phyloP scores from a whole-genome alignment of 1,140 invertebrate genomes.

The Ips typographus region DNA sequence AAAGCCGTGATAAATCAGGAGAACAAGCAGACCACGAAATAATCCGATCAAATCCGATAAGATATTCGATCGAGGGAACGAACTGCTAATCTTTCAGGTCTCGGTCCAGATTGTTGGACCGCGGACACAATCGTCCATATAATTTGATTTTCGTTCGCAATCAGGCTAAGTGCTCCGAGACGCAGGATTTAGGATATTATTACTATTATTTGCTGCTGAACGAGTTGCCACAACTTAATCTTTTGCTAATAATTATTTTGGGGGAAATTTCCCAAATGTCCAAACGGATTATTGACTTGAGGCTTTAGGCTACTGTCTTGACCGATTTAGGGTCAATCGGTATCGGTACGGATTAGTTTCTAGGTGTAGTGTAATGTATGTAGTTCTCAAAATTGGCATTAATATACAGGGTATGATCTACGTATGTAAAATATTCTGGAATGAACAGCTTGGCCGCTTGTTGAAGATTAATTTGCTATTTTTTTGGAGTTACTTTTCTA shows the following conservation, averaged over 20 bases:
- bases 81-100: constrained; percentile 32
- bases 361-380: too few species aligned
- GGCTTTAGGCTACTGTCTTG: too few species aligned
- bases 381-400: too few species aligned
- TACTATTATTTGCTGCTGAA: background rate
- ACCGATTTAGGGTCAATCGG: too few species aligned
- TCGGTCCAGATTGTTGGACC: constrained; percentile 23
- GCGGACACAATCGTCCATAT: constrained; percentile 31
- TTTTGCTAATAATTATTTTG: constrained; percentile 25
- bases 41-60: constrained; percentile 26
- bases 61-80: constrained; percentile 17
- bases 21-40: constrained; percentile 9
- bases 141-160: constrained; percentile 37
- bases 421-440: too few species aligned
- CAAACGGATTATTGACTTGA: background rate
- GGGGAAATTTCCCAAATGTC: background rate
- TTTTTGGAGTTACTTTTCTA: too few species aligned
- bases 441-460: too few species aligned
- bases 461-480: too few species aligned
- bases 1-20: background rate
- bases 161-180: constrained; percentile 33
- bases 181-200: constrained; percentile 14
- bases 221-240: constrained; percentile 24
- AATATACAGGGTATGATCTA: too few species aligned
- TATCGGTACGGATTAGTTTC: too few species aligned